phyloP scores from a whole-genome alignment of 2,113 vertebrate species.

The Hiodon tergisus region DNA sequence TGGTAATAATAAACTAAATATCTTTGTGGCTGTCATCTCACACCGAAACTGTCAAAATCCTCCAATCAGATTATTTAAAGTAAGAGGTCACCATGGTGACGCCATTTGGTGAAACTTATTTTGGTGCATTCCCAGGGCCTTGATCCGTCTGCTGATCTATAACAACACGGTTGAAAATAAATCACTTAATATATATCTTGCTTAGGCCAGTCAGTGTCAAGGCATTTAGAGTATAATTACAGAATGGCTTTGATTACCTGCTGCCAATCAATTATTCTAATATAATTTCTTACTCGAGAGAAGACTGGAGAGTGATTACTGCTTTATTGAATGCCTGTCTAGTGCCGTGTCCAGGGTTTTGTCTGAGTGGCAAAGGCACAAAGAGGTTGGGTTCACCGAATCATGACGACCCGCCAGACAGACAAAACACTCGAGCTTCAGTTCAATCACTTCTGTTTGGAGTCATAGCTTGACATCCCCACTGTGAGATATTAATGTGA shows the following conservation, averaged over 20 bases:
- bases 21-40: conserved; percentile 26
- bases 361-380: conserved; percentile 21
- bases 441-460: neutral
- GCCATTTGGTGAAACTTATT: conserved; percentile 31
- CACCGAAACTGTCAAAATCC: conserved; percentile 28
- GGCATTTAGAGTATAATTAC: conserved; percentile 40
- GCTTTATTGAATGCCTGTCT: conserved; percentile 31
- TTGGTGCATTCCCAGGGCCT: conserved; percentile 7
- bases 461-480: neutral
- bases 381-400: conserved; percentile 8
- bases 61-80: conserved; percentile 36
- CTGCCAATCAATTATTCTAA: conserved; percentile 42
- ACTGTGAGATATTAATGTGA: neutral
- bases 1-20: conserved; percentile 12
- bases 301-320: conserved; percentile 35
- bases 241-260: conserved; percentile 40
- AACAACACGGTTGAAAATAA: conserved; percentile 29
- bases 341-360: conserved; percentile 23
- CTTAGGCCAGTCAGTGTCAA: conserved; percentile 38
- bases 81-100: conserved; percentile 48
- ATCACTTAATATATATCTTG: conserved; percentile 40
- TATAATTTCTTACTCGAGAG: conserved; percentile 29
- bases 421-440: conserved; percentile 9
- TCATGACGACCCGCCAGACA: neutral
- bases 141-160: conserved; percentile 14